Percentiles rank a stretch among this genome's conserved stretches.
Conservation (phyloP, 1,140 invertebrate species). For the honey bee (Apis mellifera) region Amel_HAv3.1 CM009945.2:4054001-4054500, state of each 20-base stretch:
- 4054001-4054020: not conserved
- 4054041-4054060: not conserved
- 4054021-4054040: too few species aligned
- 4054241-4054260: not conserved
- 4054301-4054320: not conserved
- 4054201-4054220: slow-evolving; percentile 1
- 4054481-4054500: too few species aligned
- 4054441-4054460: too few species aligned
- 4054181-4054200: not conserved
- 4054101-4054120: not conserved
- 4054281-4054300: not conserved
- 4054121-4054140: slow-evolving; percentile 9
- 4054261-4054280: not conserved
- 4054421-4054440: too few species aligned
- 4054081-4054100: not conserved
- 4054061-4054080: not conserved
- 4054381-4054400: too few species aligned
- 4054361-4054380: too few species aligned
- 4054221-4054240: not conserved
- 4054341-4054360: too few species aligned
- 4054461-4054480: too few species aligned
- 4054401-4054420: too few species aligned
- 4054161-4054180: slow-evolving; percentile 1
- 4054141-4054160: not conserved
- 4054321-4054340: too few species aligned